These are phyloP conservation scores for Atta cephalotes DNA, from an alignment of 1,140 invertebrate species.

Conservation along the genomic window DNA sequence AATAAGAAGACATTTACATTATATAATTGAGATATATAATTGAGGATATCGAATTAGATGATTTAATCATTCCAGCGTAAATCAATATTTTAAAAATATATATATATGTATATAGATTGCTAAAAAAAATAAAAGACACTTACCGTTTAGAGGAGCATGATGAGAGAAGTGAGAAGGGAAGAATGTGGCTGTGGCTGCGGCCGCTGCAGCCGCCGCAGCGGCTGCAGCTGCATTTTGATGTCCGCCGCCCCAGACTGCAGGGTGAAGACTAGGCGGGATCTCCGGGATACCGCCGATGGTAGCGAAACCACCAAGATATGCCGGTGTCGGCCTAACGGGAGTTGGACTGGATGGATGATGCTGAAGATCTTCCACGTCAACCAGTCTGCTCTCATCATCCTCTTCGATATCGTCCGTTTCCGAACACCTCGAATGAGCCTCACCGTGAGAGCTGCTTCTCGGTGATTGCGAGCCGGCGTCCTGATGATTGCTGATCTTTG, in stretches of 20 bases:
- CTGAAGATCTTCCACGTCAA: slow-evolving; percentile 83
- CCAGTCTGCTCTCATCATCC: slow-evolving; percentile 80
- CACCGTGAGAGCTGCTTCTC: slow-evolving; percentile 77
- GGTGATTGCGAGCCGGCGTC: slow-evolving; percentile 75
- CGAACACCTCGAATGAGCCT: slow-evolving; percentile 78
- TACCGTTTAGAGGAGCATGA: slow-evolving; percentile 82
- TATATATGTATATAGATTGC: background rate
- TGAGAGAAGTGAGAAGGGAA: slow-evolving; percentile 83
- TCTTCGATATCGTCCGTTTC: slow-evolving; percentile 81
- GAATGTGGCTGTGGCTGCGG: slow-evolving; percentile 79
- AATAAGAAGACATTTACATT: too few species aligned
- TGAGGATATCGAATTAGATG: background rate
- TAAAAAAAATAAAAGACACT: slow-evolving; percentile 47
- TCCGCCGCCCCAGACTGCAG: slow-evolving; percentile 79
- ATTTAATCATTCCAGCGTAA: background rate
- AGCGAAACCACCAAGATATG: slow-evolving; percentile 81
- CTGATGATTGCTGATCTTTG: slow-evolving; percentile 43
- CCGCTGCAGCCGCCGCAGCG: slow-evolving; percentile 68
- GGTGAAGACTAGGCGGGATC: slow-evolving; percentile 78
- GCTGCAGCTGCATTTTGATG: slow-evolving; percentile 76
- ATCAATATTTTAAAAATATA: background rate
- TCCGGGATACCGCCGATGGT: slow-evolving; percentile 77
- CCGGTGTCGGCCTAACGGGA: slow-evolving; percentile 82
- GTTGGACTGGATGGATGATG: slow-evolving; percentile 72
- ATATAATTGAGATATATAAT: background rate